These are phyloP conservation scores for Ondatra zibethicus DNA, from an alignment of 2,113 vertebrate species.

Conservation along the genomic window DNA sequence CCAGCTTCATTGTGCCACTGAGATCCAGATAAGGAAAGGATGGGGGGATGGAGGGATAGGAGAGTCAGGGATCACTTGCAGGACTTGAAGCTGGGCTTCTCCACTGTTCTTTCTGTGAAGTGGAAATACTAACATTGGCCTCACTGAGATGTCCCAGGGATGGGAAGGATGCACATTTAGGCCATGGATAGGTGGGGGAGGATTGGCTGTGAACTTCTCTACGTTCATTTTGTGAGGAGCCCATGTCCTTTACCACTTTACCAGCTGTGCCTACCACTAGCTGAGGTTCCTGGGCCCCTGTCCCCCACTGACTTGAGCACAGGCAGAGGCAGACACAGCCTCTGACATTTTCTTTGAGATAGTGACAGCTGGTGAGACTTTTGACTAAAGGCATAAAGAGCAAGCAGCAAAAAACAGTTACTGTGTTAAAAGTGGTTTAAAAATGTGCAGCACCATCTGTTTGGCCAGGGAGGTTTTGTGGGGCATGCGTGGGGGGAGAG, in stretches of 20 bases:
- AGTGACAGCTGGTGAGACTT: conserved; percentile 80
- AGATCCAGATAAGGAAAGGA: conserved; percentile 6
- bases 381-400: conserved; percentile 81
- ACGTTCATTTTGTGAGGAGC: neutral
- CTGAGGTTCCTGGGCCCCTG: neutral
- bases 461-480: conserved; percentile 48
- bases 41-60: too few species aligned
- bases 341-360: conserved; percentile 78
- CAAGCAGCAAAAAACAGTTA: conserved; percentile 66
- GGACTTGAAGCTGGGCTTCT: neutral
- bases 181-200: neutral
- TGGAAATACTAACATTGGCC: neutral
- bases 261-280: neutral
- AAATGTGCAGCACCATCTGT: conserved; percentile 79
- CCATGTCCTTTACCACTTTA: neutral
- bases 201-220: neutral
- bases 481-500: conserved; percentile 24
- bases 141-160: neutral
- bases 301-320: neutral
- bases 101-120: neutral
- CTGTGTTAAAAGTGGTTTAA: conserved; percentile 77
- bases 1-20: neutral
- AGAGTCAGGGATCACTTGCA: neutral
- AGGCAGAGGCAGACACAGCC: conserved; percentile 43
- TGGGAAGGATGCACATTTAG: neutral